These are phyloP conservation scores for Neoascia interrupta DNA, from an alignment of 2,888 invertebrate genomes.

Conservation along the genomic window DNA sequence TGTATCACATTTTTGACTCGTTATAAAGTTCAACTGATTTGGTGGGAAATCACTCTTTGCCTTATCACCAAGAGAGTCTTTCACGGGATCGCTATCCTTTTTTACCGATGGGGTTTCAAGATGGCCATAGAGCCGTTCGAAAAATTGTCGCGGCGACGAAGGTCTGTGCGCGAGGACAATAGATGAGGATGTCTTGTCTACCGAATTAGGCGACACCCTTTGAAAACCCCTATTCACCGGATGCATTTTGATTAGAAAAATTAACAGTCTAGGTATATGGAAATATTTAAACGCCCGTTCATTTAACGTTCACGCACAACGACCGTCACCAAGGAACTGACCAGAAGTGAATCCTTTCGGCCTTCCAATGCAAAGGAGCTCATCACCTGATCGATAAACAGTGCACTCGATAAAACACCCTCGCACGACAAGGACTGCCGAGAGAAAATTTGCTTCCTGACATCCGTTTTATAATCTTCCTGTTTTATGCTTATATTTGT, in stretches of 20 bases:
- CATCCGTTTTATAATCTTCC: conserved; percentile 65
- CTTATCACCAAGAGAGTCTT: conserved; percentile 14
- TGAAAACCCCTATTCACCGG: conserved; percentile 40
- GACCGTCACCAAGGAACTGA: conserved; percentile 52
- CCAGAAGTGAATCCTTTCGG: conserved; percentile 49
- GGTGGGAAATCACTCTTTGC: conserved; percentile 31
- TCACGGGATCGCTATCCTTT: conserved; percentile 13
- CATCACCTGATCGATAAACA: conserved; percentile 59
- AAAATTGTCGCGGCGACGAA: conserved; percentile 89
- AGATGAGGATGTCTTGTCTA: conserved; percentile 32
- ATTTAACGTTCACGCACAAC: conserved; percentile 47
- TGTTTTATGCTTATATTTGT: conserved; percentile 49
- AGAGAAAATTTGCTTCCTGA: conserved; percentile 61
- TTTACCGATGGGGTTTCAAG: conserved; percentile 80
- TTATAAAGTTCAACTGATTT: conserved; percentile 6
- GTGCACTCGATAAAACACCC: conserved; percentile 44
- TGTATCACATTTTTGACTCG: conserved; percentile 71
- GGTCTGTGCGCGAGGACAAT: conserved; percentile 79
- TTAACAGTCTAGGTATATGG: not conserved
- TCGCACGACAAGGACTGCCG: conserved; percentile 37
- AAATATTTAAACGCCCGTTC: conserved; percentile 17
- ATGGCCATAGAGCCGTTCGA: conserved; percentile 89
- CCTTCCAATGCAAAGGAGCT: conserved; percentile 41
- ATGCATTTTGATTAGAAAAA: conserved; percentile 33
- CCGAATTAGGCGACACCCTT: conserved; percentile 30